Evolutionary conservation across 2,888 invertebrate genomes (phyloP).

Genomic region (Synergus umbraculus): DNA sequence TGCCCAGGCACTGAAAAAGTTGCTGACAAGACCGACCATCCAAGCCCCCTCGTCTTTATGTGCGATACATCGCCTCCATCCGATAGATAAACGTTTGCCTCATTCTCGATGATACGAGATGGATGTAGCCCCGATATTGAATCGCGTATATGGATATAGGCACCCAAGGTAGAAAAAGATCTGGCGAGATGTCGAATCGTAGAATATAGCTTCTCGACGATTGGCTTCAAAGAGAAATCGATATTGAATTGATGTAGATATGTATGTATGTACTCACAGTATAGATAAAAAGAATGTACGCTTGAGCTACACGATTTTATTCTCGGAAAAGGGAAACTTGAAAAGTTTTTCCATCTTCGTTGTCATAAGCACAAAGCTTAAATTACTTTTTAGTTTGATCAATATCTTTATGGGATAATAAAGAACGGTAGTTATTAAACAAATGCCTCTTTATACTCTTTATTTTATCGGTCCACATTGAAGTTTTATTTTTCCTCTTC

Average conservation of each 20-base stretch:
- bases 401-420: too few species aligned
- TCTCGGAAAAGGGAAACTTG: too few species aligned
- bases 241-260: neutral
- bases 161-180: neutral
- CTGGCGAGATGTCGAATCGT: neutral
- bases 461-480: too few species aligned
- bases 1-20: neutral
- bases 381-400: too few species aligned
- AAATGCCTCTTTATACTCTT: too few species aligned
- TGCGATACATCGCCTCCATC: neutral
- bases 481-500: too few species aligned
- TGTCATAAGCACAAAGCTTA: too few species aligned
- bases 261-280: neutral
- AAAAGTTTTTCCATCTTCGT: too few species aligned
- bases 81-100: neutral
- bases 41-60: neutral
- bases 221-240: neutral
- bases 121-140: neutral
- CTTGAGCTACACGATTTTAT: too few species aligned
- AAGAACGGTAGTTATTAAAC: too few species aligned
- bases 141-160: neutral
- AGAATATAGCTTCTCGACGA: neutral
- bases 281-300: neutral
- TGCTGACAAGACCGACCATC: neutral
- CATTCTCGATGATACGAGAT: neutral